Conservation (phyloP, 53 echinoderm and acorn worm species). For the Luidia sarsii region DNA sequence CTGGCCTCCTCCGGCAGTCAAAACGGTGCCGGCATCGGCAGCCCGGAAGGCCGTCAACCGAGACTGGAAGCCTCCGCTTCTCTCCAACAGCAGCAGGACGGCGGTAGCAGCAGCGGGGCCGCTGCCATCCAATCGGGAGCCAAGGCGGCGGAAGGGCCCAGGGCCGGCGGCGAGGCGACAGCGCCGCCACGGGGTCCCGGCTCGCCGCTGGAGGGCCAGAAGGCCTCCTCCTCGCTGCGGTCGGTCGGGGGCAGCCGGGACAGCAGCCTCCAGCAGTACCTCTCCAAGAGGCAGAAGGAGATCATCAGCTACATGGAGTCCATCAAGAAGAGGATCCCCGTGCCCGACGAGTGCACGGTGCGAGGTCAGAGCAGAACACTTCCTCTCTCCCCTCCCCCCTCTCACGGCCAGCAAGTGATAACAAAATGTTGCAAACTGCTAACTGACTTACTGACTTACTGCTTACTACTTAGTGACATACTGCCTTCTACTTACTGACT, state of each 20-base stretch:
- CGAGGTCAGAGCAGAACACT: too few species aligned
- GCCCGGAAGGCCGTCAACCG: background rate
- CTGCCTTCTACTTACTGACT: too few species aligned
- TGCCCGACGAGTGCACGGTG: conserved; percentile 90
- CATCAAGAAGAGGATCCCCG: conserved; percentile 83
- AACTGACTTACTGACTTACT: too few species aligned
- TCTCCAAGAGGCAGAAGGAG: conserved; percentile 87
- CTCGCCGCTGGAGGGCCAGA: conserved; percentile 19
- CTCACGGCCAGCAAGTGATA: too few species aligned
- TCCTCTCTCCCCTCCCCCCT: too few species aligned
- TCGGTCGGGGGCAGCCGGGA: conserved; percentile 71
- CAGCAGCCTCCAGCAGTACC: conserved; percentile 93
- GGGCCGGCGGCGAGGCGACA: conserved; percentile 1
- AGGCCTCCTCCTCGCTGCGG: conserved; percentile 47
- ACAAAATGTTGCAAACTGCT: too few species aligned
- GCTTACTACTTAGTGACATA: too few species aligned
- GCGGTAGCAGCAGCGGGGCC: background rate
- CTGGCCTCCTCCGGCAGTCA: conserved; percentile 6
- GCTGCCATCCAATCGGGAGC: background rate
- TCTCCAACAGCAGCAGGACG: conserved; percentile 17
- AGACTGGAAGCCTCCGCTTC: too few species aligned
- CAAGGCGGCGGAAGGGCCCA: conserved; percentile 14
- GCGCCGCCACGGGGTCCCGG: too few species aligned
- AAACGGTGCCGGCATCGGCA: conserved; percentile 39
- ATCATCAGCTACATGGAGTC: conserved; percentile 94